Evolutionary conservation across 2,113 vertebrate species (phyloP).

Genomic region (Cacatua alba): DNA sequence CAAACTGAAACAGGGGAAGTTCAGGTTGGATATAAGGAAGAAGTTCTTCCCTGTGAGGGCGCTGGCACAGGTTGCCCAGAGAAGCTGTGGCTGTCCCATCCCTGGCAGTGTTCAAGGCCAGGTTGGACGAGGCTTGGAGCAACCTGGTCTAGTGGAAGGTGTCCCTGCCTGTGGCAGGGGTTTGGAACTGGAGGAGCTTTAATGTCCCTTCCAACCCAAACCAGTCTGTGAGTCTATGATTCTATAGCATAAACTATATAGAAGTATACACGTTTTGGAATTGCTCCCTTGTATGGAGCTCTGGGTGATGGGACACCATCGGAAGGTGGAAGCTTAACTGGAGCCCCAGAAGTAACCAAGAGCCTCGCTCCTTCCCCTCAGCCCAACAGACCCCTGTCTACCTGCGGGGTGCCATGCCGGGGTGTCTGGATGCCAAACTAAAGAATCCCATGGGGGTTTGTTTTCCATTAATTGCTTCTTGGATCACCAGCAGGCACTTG

Average conservation of each 20-base stretch:
- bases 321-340: neutral
- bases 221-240: neutral
- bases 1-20: neutral
- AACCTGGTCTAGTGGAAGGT: too few relatives aligned
- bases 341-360: neutral
- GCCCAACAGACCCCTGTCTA: neutral
- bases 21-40: neutral
- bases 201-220: too few relatives aligned
- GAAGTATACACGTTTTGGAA: neutral
- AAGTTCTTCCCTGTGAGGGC: too few relatives aligned
- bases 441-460: neutral
- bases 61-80: too few relatives aligned
- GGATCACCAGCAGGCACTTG: too few relatives aligned
- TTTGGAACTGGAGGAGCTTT: too few relatives aligned
- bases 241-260: neutral
- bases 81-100: too few relatives aligned
- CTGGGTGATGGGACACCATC: neutral
- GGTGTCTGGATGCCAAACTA: neutral
- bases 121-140: too few relatives aligned
- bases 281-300: neutral
- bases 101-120: too few relatives aligned
- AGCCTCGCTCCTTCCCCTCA: neutral
- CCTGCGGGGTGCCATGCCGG: accelerated
- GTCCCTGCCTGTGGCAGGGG: too few relatives aligned
- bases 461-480: neutral